Base-by-base conservation (phyloP, 2,888 invertebrate genomes). In the Zygothrica quintamaculata region DNA sequence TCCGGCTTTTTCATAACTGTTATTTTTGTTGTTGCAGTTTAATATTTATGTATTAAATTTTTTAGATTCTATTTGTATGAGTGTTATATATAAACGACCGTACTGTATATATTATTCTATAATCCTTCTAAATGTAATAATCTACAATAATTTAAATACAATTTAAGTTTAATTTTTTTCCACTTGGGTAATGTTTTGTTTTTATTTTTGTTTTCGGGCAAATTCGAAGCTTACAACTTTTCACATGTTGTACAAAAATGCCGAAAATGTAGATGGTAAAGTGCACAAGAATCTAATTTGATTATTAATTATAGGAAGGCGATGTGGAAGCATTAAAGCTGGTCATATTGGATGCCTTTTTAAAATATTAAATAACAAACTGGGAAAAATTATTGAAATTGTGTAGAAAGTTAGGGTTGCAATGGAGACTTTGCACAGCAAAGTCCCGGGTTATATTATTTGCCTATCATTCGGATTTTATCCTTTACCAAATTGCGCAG, bases 391-490 rank as follows among this genome's bases (percentile, higher is more conserved):
- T 59, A 61, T 44, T 50, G 39, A 48, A 59, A 56, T 40, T 3
- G 50, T 56, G 33, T 15, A 12, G 36, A n/a, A 18, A 59, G 18
- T 29, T 43, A 11, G 16, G 37, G 9, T 53, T 37, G 47, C 47
- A 47, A 34, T 43, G 26, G 25, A 36, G 55, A 60, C 73, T 81
- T 79, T 77, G 82, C 80, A 79, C 80, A 81, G 80, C 80, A 77
- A 82, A 82, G 61, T 53, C 66, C 1, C 11, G 7, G 1, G 13
- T 15, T 48, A 43, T 13, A 47, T 62, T 88, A 90, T 79, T 90
- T 90, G 73, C 88, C 87, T 52, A 89, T 76, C 89, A 91, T 90
- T 26, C 91, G 90, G 42, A 90, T 88, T 88, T 91, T 91, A 71
- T 91, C 91, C 68, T 90, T 90, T 37, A 91, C 75, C 40, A 91